Conservation (phyloP, 2,113 vertebrate species). For the Monopterus albus region DNA sequence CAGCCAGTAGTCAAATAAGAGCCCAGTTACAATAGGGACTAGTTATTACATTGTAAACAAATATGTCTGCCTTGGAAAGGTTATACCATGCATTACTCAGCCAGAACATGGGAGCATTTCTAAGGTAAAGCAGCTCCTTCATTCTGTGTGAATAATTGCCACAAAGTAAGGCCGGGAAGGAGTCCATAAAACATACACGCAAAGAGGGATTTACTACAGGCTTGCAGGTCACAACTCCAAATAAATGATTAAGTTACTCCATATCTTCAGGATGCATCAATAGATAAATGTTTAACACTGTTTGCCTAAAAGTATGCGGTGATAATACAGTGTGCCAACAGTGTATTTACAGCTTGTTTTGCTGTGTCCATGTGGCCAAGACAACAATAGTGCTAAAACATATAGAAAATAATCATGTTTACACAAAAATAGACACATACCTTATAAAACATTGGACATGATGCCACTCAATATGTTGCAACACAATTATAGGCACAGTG, state of each 20-base stretch:
- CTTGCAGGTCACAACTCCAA: too few relatives aligned
- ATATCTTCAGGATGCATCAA: too few relatives aligned
- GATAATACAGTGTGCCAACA: too few relatives aligned
- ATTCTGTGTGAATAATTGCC: constrained; percentile 44
- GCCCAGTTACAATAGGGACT: constrained; percentile 3
- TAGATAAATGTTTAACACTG: too few relatives aligned
- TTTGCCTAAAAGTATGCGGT: too few relatives aligned
- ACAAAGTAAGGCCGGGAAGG: constrained; percentile 18
- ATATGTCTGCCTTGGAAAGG: constrained; percentile 2
- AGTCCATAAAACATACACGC: constrained; percentile 39
- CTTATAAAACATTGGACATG: background rate
- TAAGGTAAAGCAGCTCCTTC: constrained; percentile 27
- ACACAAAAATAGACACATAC: background rate
- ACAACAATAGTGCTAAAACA: too few relatives aligned
- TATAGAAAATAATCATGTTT: background rate
- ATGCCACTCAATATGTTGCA: too few relatives aligned
- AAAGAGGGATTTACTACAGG: constrained; percentile 34
- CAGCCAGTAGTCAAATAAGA: constrained; percentile 26
- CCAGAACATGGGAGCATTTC: constrained; percentile 15
- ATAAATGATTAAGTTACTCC: too few relatives aligned
- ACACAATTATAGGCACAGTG: too few relatives aligned
- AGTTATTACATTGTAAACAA: constrained; percentile 15
- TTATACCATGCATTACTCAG: constrained; percentile 19
- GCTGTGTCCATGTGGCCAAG: too few relatives aligned
- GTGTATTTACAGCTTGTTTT: too few relatives aligned